Conservation (phyloP, 1,140 invertebrate genomes). For the Drosophila athabasca region DNA sequence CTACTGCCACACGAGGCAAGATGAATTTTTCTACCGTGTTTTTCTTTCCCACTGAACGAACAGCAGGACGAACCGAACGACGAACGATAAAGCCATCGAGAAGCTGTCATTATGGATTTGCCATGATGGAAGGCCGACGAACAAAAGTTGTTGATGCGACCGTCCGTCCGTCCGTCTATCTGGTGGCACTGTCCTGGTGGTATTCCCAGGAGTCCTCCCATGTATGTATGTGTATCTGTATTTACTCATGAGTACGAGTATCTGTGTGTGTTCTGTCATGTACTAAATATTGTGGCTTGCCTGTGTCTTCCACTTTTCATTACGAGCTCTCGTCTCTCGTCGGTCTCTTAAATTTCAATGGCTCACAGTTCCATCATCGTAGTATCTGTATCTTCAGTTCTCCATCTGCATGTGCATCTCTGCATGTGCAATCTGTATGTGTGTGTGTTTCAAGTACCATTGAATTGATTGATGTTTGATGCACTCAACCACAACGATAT, state of each 20-base stretch:
- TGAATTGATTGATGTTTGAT: conserved; percentile 81
- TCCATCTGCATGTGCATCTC: conserved; percentile 13
- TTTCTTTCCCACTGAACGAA: conserved; percentile 17
- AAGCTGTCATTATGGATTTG: conserved; percentile 74
- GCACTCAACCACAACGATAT: conserved; percentile 79
- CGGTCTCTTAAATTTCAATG: conserved; percentile 57
- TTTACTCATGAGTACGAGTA: conserved; percentile 23
- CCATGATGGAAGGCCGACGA: conserved; percentile 60
- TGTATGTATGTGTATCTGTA: not conserved
- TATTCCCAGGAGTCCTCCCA: not conserved
- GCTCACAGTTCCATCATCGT: conserved; percentile 36
- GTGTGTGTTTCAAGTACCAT: conserved; percentile 65
- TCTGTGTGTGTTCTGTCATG: conserved; percentile 18
- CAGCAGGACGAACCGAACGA: conserved; percentile 16
- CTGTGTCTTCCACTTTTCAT: conserved; percentile 66
- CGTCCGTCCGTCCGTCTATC: conserved; percentile 15
- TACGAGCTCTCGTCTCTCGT: conserved; percentile 29
- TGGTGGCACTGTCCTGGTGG: not conserved
- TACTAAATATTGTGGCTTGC: conserved; percentile 67
- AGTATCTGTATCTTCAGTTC: conserved; percentile 25
- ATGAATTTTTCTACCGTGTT: conserved; percentile 7
- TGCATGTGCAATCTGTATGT: not conserved
- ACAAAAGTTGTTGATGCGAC: conserved; percentile 64
- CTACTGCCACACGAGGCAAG: conserved; percentile 6
- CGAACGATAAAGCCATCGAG: conserved; percentile 59